Evolutionary conservation across 2,888 invertebrate species (phyloP).

Genomic region (Ceriagrion tenellum): DNA sequence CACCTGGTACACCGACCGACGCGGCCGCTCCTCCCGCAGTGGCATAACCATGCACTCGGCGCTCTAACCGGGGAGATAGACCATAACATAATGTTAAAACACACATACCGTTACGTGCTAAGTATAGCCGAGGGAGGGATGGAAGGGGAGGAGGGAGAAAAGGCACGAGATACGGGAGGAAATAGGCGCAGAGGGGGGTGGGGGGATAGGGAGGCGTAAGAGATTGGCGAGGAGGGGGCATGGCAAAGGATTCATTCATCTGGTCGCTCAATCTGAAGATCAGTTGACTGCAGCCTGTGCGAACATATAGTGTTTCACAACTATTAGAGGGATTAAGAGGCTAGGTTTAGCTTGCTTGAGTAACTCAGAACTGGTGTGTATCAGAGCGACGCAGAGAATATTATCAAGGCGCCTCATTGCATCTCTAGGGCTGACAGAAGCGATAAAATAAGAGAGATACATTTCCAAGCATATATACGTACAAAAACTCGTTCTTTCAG

Average conservation of each 20-base stretch:
- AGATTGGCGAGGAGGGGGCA: not conserved
- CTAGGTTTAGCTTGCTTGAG: no score
- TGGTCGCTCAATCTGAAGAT: no score
- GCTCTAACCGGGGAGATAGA: not conserved
- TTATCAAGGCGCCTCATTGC: no score
- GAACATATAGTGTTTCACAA: no score
- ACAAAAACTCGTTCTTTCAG: no score
- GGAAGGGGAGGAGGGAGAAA: not conserved
- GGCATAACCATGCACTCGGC: not conserved
- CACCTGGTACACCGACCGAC: not conserved
- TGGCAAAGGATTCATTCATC: not conserved
- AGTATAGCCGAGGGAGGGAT: not conserved
- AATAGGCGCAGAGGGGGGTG: not conserved
- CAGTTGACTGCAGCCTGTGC: no score
- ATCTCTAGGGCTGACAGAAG: no score
- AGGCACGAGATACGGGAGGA: not conserved
- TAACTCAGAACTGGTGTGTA: no score
- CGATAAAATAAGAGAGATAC: no score
- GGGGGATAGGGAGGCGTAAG: not conserved
- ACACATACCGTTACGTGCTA: slow-evolving; percentile 11
- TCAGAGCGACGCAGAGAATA: no score
- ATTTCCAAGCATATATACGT: no score
- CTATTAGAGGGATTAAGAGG: no score
- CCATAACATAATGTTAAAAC: slow-evolving; percentile 40
- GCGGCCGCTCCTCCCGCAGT: not conserved